Conservation (phyloP, 2,888 invertebrate genomes). For the Achlya flavicornis region DNA sequence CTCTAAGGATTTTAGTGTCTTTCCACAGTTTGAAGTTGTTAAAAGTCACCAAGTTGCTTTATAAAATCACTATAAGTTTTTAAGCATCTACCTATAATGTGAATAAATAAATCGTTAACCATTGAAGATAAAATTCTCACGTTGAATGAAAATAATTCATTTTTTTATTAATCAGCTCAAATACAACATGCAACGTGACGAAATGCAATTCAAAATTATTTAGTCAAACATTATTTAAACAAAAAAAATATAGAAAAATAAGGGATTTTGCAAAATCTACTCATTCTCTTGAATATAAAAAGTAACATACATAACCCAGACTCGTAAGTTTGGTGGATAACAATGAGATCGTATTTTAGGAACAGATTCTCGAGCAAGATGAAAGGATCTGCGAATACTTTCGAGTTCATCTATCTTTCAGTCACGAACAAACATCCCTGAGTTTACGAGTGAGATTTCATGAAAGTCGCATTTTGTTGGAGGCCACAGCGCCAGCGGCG, state of each 20-base stretch:
- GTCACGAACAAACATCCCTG: slow-evolving; percentile 4
- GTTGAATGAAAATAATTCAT: no score
- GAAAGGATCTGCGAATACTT: slow-evolving; percentile 8
- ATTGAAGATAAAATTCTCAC: no score
- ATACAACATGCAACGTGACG: no score
- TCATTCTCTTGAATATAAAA: neutral
- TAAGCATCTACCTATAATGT: no score
- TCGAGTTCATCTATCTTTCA: slow-evolving; percentile 8
- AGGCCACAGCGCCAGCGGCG: neutral
- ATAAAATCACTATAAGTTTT: no score
- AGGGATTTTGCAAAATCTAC: neutral
- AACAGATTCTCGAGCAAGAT: neutral
- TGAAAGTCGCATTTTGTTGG: neutral
- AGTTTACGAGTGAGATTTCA: slow-evolving; percentile 9
- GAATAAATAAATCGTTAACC: no score
- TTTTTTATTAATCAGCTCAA: no score
- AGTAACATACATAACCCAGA: neutral
- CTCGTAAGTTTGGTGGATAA: neutral
- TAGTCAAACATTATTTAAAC: neutral
- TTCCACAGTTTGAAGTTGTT: neutral
- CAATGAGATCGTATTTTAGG: slow-evolving; percentile 3
- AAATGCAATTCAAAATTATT: neutral
- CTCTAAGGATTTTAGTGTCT: neutral
- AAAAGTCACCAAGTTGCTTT: no score
- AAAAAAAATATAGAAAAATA: no score